Conservation (phyloP, 1,140 invertebrate species). For the Acromyrmex echinatior region DNA sequence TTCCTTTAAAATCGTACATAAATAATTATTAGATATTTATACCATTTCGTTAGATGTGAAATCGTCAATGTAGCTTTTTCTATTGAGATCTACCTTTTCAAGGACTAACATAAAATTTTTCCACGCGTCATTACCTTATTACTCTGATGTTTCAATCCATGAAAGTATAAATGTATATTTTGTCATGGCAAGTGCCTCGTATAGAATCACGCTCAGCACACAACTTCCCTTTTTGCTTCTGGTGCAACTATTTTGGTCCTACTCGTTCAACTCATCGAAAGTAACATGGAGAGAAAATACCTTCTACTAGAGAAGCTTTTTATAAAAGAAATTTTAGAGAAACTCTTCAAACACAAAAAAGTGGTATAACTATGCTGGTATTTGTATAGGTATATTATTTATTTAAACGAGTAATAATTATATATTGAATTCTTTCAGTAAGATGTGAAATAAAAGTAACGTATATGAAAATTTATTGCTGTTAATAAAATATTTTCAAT, state of each 20-base stretch:
- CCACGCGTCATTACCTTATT: constrained; percentile 59
- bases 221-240: constrained; percentile 68
- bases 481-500: not conserved
- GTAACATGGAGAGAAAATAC: not conserved
- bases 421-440: not conserved
- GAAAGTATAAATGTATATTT: constrained; percentile 45
- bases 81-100: not conserved
- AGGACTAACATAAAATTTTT: not conserved
- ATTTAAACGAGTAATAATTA: not conserved
- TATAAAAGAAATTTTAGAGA: constrained; percentile 13
- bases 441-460: not conserved
- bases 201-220: constrained; percentile 71
- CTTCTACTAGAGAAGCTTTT: not conserved
- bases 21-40: not conserved
- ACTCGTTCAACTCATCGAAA: constrained; percentile 46
- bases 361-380: too few relatives aligned
- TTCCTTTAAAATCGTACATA: not conserved
- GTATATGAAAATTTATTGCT: not conserved
- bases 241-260: constrained; percentile 63
- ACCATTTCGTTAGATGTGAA: not conserved
- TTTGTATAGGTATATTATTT: not conserved
- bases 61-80: not conserved
- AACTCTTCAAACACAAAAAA: not conserved
- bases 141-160: constrained; percentile 65
- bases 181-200: constrained; percentile 31